Conservation (phyloP, 2,113 vertebrate species). For the Oplegnathus fasciatus region DNA sequence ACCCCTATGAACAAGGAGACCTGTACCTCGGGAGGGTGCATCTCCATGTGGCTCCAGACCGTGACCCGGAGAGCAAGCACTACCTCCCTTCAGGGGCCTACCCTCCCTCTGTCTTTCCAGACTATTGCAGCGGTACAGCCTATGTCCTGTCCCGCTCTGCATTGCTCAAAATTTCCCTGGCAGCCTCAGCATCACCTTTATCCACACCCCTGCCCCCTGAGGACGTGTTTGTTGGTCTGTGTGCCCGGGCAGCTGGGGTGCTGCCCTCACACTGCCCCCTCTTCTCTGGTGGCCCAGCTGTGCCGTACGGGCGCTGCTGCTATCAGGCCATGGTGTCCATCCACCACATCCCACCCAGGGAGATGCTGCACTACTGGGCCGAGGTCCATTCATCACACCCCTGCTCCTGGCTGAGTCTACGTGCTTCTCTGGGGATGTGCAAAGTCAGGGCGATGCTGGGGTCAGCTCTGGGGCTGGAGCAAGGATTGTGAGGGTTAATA, state of each 20-base stretch:
- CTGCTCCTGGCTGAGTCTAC: constrained; percentile 84
- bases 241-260: constrained; percentile 86
- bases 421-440: constrained; percentile 85
- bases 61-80: constrained; percentile 82
- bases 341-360: constrained; percentile 83
- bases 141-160: constrained; percentile 89
- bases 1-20: constrained; percentile 75
- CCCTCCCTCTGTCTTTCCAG: constrained; percentile 83
- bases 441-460: constrained; percentile 81
- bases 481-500: constrained; percentile 47
- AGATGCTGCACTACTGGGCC: constrained; percentile 86
- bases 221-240: constrained; percentile 90
- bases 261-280: constrained; percentile 86
- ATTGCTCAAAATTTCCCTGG: constrained; percentile 84
- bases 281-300: constrained; percentile 85
- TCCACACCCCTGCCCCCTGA: constrained; percentile 85
- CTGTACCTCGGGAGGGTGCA: constrained; percentile 91
- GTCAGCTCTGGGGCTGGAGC: constrained; percentile 63
- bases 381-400: constrained; percentile 71
- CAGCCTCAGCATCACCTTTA: constrained; percentile 72
- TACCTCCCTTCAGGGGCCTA: constrained; percentile 83
- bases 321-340: constrained; percentile 89
- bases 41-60: constrained; percentile 82
- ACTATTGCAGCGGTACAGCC: constrained; percentile 91
- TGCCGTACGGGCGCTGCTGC: constrained; percentile 89